These are phyloP conservation scores for Nasua narica DNA, from an alignment of 2,797 vertebrate genomes.

Conservation along the genomic window DNA sequence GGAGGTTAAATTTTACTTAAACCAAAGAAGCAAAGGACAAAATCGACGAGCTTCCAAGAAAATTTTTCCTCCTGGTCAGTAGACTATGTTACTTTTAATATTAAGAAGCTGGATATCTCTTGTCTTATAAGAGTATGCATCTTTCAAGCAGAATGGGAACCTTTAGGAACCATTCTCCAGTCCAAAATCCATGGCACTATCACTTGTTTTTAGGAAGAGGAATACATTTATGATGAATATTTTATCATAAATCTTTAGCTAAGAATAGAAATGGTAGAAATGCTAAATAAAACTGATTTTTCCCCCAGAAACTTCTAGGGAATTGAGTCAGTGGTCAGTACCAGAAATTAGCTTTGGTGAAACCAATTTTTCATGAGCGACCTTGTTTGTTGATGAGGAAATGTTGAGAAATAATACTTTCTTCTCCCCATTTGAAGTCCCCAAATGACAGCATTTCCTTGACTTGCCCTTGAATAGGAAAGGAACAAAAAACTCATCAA, in stretches of 20 bases:
- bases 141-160: neutral
- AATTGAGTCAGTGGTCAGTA: neutral
- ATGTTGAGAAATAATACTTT: neutral
- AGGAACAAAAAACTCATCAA: neutral
- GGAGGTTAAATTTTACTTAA: neutral
- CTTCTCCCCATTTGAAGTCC: neutral
- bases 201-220: neutral
- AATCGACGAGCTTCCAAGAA: neutral
- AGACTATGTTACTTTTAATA: neutral
- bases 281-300: conserved; percentile 5
- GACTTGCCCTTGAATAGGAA: neutral
- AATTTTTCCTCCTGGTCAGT: neutral
- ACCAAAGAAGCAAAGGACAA: neutral
- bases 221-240: neutral
- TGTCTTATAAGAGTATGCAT: neutral
- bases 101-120: neutral
- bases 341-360: conserved; percentile 18
- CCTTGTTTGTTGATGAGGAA: conserved; percentile 7
- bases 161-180: neutral
- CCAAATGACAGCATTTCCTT: neutral
- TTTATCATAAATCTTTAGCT: neutral
- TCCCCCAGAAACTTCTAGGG: neutral
- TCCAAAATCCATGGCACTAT: neutral
- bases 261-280: neutral
- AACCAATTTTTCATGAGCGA: neutral